Evolutionary conservation across 2,113 vertebrate genomes (phyloP).

Genomic region (Pogona vitticeps): DNA sequence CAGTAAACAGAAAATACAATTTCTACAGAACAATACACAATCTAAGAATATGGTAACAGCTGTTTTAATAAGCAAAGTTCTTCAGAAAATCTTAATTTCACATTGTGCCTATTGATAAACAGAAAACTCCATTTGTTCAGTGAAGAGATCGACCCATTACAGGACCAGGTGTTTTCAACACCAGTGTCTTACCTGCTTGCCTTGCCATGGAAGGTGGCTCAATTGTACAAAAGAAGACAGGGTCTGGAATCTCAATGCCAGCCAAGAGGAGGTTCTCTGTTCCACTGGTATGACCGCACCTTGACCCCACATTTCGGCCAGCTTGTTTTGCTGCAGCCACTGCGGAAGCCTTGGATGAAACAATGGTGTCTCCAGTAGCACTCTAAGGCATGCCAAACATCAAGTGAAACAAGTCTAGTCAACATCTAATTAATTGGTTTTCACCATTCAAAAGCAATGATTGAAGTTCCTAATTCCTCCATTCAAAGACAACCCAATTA

Average conservation of each 20-base stretch:
- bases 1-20: too few species aligned
- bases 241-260: constrained; percentile 94
- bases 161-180: neutral
- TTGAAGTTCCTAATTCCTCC: neutral
- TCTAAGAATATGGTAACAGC: too few species aligned
- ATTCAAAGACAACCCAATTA: neutral
- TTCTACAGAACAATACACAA: too few species aligned
- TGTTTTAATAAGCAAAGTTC: too few species aligned
- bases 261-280: constrained; percentile 80
- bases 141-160: neutral
- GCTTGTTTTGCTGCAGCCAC: constrained; percentile 77
- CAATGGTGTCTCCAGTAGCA: constrained; percentile 94
- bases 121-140: neutral
- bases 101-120: neutral
- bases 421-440: constrained; percentile 2
- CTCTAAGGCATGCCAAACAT: constrained; percentile 76
- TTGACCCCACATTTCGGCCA: constrained; percentile 54
- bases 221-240: constrained; percentile 98
- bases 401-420: neutral
- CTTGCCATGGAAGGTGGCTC: constrained; percentile 91
- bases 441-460: neutral
- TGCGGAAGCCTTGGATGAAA: constrained; percentile 89
- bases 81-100: neutral
- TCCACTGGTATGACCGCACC: constrained; percentile 35
- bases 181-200: constrained; percentile 80